phyloP scores from a whole-genome alignment of 1,140 invertebrate genomes.

The Drosophila sp. region DNA sequence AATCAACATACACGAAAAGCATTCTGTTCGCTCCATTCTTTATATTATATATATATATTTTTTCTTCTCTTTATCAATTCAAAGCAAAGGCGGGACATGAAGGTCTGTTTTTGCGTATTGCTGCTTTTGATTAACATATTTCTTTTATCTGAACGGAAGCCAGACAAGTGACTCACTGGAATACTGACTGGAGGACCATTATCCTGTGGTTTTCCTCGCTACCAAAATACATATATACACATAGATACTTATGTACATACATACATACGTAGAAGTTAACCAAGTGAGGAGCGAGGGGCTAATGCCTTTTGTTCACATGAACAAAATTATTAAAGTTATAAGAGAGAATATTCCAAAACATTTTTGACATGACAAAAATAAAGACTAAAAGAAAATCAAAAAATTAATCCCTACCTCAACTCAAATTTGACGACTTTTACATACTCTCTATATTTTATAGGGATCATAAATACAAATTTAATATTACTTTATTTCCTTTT shows the following conservation, averaged over 20 bases:
- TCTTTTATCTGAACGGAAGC: constrained; percentile 15
- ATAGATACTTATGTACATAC: background rate
- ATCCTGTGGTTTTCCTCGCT: constrained; percentile 2
- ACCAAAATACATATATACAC: background rate
- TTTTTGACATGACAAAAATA: constrained; percentile 18
- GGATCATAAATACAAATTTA: background rate
- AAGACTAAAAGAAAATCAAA: background rate
- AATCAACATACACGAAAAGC: constrained; percentile 18
- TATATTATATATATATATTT: background rate
- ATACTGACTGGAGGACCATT: background rate
- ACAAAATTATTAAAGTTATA: constrained; percentile 17
- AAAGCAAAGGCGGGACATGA: constrained; percentile 11
- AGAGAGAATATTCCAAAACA: constrained; percentile 4
- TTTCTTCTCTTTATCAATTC: constrained; percentile 8
- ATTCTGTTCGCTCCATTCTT: constrained; percentile 2
- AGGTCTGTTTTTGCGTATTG: constrained; percentile 14
- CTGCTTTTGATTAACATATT: constrained; percentile 23
- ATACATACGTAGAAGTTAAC: background rate
- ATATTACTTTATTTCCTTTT: too few species aligned
- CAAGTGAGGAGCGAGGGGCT: background rate
- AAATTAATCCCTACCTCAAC: background rate
- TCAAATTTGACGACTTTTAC: background rate
- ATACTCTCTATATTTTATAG: background rate
- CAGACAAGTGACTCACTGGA: background rate
- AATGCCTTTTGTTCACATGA: constrained; percentile 14